A percentile compares a stretch with the other conserved stretches of the same genome.
Evolutionary conservation across 2,113 vertebrate species (phyloP).

Genomic region (Capra hircus): DNA sequence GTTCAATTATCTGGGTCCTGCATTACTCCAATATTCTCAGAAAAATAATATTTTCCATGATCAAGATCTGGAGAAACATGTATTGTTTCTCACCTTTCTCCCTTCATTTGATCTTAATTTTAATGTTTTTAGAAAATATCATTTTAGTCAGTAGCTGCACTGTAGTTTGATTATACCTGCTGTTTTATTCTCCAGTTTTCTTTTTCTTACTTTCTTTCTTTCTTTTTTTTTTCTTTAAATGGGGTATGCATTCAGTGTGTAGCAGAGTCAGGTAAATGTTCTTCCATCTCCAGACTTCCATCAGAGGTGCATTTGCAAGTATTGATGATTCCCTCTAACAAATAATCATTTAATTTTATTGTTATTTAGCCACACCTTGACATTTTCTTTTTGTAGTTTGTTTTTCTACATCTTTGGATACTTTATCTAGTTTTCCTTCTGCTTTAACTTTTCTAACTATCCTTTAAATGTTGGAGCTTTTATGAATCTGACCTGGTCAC

Average conservation of each 20-base stretch:
- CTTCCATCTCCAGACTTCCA: not conserved
- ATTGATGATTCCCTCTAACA: not conserved
- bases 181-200: not conserved
- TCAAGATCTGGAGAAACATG: not conserved
- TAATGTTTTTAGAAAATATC: not conserved
- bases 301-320: not conserved
- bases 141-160: not conserved
- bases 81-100: not conserved
- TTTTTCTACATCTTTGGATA: not conserved
- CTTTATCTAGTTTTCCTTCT: not conserved
- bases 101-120: not conserved
- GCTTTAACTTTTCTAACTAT: not conserved
- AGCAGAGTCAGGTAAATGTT: not conserved
- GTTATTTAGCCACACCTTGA: not conserved
- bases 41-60: not conserved
- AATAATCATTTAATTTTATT: not conserved
- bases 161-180: not conserved
- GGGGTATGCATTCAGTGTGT: not conserved
- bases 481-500: not conserved
- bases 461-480: not conserved
- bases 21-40: not conserved
- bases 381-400: not conserved
- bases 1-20: not conserved
- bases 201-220: no score
- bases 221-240: rapidly evolving